Conservation (phyloP, 2,113 vertebrate genomes). For the Poicephalus meyeri region DNA sequence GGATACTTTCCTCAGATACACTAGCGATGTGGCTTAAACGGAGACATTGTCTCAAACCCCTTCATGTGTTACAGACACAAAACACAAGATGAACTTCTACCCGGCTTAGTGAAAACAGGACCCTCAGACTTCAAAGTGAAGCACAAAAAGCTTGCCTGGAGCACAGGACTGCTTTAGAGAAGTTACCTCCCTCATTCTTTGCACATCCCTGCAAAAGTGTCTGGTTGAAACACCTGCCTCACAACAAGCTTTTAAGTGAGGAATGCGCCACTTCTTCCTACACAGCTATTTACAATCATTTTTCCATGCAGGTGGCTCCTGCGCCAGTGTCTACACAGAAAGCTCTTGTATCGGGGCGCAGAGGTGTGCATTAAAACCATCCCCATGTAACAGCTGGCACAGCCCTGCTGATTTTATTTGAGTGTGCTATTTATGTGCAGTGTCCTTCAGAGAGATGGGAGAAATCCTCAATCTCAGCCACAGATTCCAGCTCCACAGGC, state of each 20-base stretch:
- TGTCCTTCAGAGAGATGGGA: not conserved
- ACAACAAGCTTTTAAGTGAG: not conserved
- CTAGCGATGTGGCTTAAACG: fast-evolving
- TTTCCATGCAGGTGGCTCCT: not conserved
- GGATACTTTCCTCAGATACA: not conserved
- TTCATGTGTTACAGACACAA: not conserved
- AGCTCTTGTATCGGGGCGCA: fast-evolving
- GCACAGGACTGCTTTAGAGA: not conserved
- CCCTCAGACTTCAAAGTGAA: not conserved
- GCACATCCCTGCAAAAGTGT: not conserved
- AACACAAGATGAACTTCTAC: not conserved
- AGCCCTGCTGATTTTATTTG: not conserved
- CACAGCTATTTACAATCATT: fast-evolving
- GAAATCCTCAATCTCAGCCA: not conserved
- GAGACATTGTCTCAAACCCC: not conserved
- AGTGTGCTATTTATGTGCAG: not conserved
- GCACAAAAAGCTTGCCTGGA: not conserved
- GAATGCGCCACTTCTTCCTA: not conserved
- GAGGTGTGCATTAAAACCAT: not conserved
- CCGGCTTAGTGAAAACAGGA: not conserved
- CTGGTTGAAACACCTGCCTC: not conserved
- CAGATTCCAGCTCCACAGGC: not conserved
- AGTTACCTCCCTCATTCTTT: not conserved
- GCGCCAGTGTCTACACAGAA: not conserved
- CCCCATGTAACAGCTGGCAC: fast-evolving